Percentiles rank a stretch among this genome's conserved stretches.
These are phyloP conservation scores for Paedocypris sp. DNA, from an alignment of 2,113 vertebrate species.

Conservation along the genomic window DNA sequence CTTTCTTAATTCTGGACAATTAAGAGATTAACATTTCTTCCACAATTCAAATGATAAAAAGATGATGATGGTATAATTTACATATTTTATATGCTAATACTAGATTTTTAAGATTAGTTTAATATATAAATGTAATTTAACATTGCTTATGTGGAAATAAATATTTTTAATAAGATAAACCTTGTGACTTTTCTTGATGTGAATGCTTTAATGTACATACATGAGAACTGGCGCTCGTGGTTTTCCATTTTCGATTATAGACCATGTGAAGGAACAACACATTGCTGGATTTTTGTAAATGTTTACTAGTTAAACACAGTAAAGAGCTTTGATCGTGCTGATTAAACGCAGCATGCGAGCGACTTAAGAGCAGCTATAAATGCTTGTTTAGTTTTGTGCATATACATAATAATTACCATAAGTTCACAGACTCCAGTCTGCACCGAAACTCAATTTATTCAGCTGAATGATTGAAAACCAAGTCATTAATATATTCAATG, in stretches of 20 bases:
- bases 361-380: not conserved
- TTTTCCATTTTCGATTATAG: not conserved
- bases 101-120: too few species aligned
- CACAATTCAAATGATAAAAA: too few species aligned
- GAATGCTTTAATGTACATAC: too few species aligned
- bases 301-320: not conserved
- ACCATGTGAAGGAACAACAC: not conserved
- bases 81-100: too few species aligned
- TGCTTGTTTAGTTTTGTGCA: not conserved
- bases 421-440: not conserved
- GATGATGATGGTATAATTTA: too few species aligned
- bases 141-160: too few species aligned
- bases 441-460: not conserved
- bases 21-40: too few species aligned
- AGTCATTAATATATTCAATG: too few species aligned
- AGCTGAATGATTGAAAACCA: not conserved
- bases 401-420: not conserved
- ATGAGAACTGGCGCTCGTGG: not conserved
- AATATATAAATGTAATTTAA: too few species aligned
- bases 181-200: too few species aligned
- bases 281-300: not conserved
- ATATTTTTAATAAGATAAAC: not conserved
- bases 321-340: not conserved
- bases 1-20: too few species aligned
- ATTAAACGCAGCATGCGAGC: constrained; percentile 7